Evolutionary conservation across 2,797 vertebrate species (phyloP).

Genomic region (Anniella stebbinsi): DNA sequence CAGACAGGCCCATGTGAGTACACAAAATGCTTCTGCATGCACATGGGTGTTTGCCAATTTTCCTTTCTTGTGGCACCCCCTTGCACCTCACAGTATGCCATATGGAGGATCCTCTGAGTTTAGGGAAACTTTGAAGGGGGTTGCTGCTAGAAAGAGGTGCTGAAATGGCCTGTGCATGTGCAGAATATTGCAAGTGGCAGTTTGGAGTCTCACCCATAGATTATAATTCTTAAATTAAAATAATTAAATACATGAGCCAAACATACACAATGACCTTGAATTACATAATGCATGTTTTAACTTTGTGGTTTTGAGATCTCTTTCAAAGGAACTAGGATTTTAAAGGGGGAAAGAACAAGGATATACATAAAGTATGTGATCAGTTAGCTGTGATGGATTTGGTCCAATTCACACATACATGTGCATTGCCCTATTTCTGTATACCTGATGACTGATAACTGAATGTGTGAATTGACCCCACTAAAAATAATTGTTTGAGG

Average conservation of each 20-base stretch:
- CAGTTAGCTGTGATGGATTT: not conserved
- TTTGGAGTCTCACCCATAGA: not conserved
- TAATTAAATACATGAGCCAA: not conserved
- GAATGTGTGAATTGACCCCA: not conserved
- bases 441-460: not conserved
- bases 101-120: not conserved
- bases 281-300: conserved; percentile 3
- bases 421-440: not conserved
- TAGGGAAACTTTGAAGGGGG: not conserved
- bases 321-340: not conserved
- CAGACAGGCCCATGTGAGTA: not conserved
- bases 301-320: not conserved
- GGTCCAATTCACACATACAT: not conserved
- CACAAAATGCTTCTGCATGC: conserved; percentile 12
- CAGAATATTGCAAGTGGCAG: not conserved
- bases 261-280: not conserved
- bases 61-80: not conserved
- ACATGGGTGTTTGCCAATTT: not conserved
- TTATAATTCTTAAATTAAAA: conserved; percentile 10
- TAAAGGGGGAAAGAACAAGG: not conserved
- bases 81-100: not conserved
- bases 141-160: not conserved
- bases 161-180: not conserved
- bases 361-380: not conserved
- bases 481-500: not conserved